phyloP scores from a whole-genome alignment of 1,140 invertebrate genomes.

The Macrobrachium nipponense region DNA sequence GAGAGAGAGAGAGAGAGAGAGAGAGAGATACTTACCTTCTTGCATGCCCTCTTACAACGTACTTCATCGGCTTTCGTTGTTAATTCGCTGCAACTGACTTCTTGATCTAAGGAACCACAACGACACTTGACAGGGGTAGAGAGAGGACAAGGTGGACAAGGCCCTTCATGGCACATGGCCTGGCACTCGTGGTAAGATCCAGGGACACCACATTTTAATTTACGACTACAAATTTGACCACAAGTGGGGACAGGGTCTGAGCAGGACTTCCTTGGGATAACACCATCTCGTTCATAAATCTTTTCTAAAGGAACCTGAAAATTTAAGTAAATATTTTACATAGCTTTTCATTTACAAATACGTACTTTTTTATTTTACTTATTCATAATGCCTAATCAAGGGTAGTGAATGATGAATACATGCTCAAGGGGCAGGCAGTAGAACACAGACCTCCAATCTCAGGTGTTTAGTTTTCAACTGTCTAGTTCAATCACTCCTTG shows the following conservation, averaged over 20 bases:
- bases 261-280: slow-evolving; percentile 74
- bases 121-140: slow-evolving; percentile 84
- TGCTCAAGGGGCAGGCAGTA: too few species aligned
- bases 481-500: too few species aligned
- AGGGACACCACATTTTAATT: slow-evolving; percentile 83
- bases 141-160: slow-evolving; percentile 85
- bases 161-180: slow-evolving; percentile 81
- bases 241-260: slow-evolving; percentile 89
- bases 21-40: slow-evolving; percentile 80
- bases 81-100: slow-evolving; percentile 83
- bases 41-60: slow-evolving; percentile 88
- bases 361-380: too few species aligned
- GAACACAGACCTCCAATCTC: too few species aligned
- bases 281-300: slow-evolving; percentile 60
- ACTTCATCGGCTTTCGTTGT: slow-evolving; percentile 78
- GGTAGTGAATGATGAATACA: too few species aligned
- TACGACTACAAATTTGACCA: slow-evolving; percentile 81
- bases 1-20: too few species aligned
- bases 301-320: slow-evolving; percentile 44
- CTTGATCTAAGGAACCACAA: slow-evolving; percentile 89
- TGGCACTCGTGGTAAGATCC: slow-evolving; percentile 81
- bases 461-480: too few species aligned
- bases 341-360: too few species aligned
- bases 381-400: too few species aligned
- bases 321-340: too few species aligned